phyloP scores from a whole-genome alignment of 2,113 vertebrate genomes.

The Kobus ellipsiprymnus region DNA sequence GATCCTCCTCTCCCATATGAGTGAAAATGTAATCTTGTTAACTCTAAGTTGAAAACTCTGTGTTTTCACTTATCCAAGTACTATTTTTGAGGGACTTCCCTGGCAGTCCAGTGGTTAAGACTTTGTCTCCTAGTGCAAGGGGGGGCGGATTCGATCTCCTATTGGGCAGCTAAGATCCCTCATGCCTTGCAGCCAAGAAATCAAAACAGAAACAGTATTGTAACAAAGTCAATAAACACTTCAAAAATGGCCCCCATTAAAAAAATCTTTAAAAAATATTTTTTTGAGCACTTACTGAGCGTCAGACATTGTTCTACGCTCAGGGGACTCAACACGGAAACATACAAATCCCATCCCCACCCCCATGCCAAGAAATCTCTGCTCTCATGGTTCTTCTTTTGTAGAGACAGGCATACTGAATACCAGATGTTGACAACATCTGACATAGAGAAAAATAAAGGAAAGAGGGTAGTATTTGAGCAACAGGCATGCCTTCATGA shows the following conservation, averaged over 20 bases:
- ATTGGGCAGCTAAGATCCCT: not conserved
- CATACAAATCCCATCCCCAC: rapidly evolving
- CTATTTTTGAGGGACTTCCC: not conserved
- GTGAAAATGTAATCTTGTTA: not conserved
- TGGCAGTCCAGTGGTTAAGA: not conserved
- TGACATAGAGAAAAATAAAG: not conserved
- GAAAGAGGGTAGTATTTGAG: not conserved
- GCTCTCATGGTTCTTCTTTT: not conserved
- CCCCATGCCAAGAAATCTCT: not conserved
- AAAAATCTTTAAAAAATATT: not conserved
- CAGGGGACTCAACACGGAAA: not conserved
- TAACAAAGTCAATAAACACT: not conserved
- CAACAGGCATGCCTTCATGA: not conserved
- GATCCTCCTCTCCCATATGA: not conserved
- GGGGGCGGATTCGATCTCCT: rapidly evolving
- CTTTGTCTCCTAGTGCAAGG: not conserved
- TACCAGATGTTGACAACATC: not conserved
- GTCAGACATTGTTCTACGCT: not conserved
- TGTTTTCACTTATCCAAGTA: not conserved
- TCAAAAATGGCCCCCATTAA: not conserved
- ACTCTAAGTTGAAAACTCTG: not conserved
- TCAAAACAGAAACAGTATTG: not conserved
- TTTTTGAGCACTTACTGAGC: not conserved
- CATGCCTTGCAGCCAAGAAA: not conserved
- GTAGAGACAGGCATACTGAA: not conserved